Conservation (phyloP, 2,888 invertebrate species). For the Lithophane socia region DNA sequence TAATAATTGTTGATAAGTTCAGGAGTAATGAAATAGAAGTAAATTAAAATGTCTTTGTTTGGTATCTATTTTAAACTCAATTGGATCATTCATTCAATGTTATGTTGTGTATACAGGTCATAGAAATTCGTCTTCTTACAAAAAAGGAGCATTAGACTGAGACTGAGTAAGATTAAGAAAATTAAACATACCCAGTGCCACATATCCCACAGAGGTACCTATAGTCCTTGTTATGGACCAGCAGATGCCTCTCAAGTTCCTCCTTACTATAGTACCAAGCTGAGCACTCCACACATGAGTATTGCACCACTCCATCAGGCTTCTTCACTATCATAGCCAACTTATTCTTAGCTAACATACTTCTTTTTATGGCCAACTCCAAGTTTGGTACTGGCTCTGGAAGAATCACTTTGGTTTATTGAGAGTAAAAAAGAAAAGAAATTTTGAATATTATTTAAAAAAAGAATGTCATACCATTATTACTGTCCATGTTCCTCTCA, state of each 20-base stretch:
- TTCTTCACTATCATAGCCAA: conserved; percentile 93
- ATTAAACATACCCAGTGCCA: conserved; percentile 91
- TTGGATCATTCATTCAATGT: neutral
- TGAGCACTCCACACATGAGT: conserved; percentile 94
- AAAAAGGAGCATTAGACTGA: neutral
- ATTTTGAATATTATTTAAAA: neutral
- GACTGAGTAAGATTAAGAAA: neutral
- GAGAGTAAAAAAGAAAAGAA: neutral
- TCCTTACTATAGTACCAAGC: conserved; percentile 94
- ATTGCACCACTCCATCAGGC: conserved; percentile 92
- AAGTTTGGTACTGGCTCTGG: conserved; percentile 67
- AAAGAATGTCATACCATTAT: conserved; percentile 51
- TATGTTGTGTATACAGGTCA: neutral
- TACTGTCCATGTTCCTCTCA: conserved; percentile 50
- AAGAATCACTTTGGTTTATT: conserved; percentile 34
- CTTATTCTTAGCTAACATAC: conserved; percentile 92
- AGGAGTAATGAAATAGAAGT: neutral
- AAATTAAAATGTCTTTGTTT: neutral
- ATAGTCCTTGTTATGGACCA: conserved; percentile 94
- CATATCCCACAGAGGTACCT: conserved; percentile 94
- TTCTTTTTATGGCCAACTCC: conserved; percentile 78
- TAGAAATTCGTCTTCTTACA: neutral
- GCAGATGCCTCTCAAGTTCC: conserved; percentile 93
- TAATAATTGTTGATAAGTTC: neutral
- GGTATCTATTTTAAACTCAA: neutral